Percentiles rank a stretch among this genome's conserved stretches.
Evolutionary conservation across 37 sponge, comb jelly and placozoan species (phyloP).

Genomic region (Ephydatia muelleri): DNA sequence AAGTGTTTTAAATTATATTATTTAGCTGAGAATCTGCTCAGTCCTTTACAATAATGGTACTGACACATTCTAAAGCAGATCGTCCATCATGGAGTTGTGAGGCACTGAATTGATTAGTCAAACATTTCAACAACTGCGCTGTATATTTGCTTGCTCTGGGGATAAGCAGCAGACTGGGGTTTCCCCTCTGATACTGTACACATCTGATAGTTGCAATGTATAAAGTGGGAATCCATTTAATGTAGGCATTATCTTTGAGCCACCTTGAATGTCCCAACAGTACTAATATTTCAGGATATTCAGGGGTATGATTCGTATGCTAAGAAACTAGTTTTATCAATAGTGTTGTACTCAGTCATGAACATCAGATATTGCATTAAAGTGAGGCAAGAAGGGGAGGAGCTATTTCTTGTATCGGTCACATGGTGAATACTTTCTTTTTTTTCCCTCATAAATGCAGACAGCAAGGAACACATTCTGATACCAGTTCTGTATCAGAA

Average conservation of each 20-base stretch:
- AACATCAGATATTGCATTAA: neutral
- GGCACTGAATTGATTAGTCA: too few relatives aligned
- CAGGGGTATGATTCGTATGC: too few relatives aligned
- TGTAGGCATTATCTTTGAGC: too few relatives aligned
- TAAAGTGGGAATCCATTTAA: neutral
- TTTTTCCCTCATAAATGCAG: constrained; percentile 12
- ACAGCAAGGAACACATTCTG: constrained; percentile 37
- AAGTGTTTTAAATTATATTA: too few relatives aligned
- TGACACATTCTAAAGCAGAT: too few relatives aligned
- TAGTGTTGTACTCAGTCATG: too few relatives aligned
- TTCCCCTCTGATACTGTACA: neutral
- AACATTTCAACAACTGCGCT: neutral
- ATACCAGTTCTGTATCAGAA: constrained; percentile 68
- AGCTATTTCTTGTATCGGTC: constrained; percentile 5
- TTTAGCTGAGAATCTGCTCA: too few relatives aligned
- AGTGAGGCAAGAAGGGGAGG: neutral
- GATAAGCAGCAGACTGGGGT: neutral
- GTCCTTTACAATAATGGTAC: too few relatives aligned
- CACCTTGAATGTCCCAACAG: too few relatives aligned
- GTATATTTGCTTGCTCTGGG: neutral
- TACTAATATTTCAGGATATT: too few relatives aligned
- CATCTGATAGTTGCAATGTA: neutral
- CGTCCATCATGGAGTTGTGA: too few relatives aligned
- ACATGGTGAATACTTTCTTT: neutral
- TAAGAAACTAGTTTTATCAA: too few relatives aligned